A percentile compares a stretch with the other conserved stretches of the same genome.
phyloP scores from a whole-genome alignment of 2,888 invertebrate genomes.

The Uloborus plumipes region DNA sequence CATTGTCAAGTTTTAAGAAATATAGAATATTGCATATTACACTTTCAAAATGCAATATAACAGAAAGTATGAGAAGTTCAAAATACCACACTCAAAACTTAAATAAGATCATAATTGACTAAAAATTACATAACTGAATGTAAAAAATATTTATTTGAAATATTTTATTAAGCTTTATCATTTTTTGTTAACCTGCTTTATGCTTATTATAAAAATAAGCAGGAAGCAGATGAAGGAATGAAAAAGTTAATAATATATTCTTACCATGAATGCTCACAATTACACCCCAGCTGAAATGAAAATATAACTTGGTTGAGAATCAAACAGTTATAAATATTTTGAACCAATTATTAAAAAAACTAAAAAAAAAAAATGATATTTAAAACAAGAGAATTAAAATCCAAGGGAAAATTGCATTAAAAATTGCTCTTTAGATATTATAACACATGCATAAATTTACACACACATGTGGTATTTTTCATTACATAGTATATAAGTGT shows the following conservation, averaged over 20 bases:
- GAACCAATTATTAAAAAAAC: neutral
- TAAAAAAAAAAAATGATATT: neutral
- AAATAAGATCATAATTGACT: too few species aligned
- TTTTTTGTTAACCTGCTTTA: neutral
- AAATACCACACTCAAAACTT: too few species aligned
- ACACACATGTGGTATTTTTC: too few species aligned
- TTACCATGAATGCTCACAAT: constrained; percentile 99
- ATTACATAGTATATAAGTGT: too few species aligned
- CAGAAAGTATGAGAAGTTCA: neutral
- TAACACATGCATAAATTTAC: too few species aligned
- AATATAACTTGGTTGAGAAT: neutral
- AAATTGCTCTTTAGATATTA: too few species aligned
- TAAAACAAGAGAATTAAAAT: too few species aligned
- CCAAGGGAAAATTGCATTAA: too few species aligned
- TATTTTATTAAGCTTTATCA: neutral
- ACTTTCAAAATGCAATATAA: neutral
- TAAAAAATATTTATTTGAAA: neutral
- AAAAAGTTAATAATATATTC: constrained; percentile 70
- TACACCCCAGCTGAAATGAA: constrained; percentile 88
- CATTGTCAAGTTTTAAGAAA: neutral
- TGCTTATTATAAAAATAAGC: neutral
- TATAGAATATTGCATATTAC: neutral
- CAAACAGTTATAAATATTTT: neutral
- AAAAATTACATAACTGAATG: too few species aligned
- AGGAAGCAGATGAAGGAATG: neutral